Conservation (phyloP, 2,888 invertebrate genomes). For the Temnothorax unifasciatus region DNA sequence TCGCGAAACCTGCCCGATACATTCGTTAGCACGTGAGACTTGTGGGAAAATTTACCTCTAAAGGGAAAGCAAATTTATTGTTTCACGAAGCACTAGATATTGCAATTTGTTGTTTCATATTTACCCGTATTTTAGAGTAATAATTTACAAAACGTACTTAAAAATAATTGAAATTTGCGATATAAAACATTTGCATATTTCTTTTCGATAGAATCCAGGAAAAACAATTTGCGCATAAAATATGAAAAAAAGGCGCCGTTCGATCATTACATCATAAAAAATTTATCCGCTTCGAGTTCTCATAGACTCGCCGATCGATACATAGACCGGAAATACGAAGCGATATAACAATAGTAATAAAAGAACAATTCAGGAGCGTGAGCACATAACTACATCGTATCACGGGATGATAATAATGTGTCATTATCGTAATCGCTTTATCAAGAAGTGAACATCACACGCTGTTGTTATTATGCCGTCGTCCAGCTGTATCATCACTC, state of each 20-base stretch:
- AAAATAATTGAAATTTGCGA: neutral
- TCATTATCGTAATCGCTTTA: slow-evolving; percentile 52
- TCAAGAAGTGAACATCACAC: slow-evolving; percentile 40
- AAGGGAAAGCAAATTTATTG: neutral
- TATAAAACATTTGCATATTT: neutral
- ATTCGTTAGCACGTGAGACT: slow-evolving; percentile 20
- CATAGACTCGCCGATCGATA: neutral
- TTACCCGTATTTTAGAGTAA: neutral
- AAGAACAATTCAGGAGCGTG: slow-evolving; percentile 7
- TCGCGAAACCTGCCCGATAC: slow-evolving; percentile 8
- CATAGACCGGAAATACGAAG: slow-evolving; percentile 21
- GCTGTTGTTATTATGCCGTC: slow-evolving; percentile 3
- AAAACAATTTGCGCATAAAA: slow-evolving; percentile 14
- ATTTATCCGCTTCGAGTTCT: neutral
- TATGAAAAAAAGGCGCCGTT: neutral
- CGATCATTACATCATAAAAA: slow-evolving; percentile 1
- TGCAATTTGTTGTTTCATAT: neutral
- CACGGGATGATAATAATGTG: slow-evolving; percentile 32
- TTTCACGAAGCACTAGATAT: neutral
- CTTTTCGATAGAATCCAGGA: neutral
- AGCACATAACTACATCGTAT: slow-evolving; percentile 10
- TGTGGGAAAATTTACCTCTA: slow-evolving; percentile 32
- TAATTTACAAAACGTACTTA: neutral
- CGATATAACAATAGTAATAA: slow-evolving; percentile 30
- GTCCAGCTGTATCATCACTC: slow-evolving; percentile 28